Evolutionary conservation across 1,140 invertebrate genomes (phyloP).

Genomic region (Bombus consobrinus): DNA sequence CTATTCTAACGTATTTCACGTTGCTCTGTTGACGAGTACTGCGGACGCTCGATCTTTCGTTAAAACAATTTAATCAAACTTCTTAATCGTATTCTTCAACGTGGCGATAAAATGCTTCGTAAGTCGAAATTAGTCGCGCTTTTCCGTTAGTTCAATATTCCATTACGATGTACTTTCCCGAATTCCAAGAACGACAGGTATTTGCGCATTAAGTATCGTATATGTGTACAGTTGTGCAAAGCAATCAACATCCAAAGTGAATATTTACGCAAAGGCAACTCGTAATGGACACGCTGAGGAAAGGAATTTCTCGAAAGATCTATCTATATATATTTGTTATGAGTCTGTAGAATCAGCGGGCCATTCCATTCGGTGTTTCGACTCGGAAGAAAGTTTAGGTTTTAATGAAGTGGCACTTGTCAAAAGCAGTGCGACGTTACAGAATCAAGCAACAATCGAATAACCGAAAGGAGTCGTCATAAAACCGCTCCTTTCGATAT

Average conservation of each 20-base stretch:
- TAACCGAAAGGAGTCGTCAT: conserved; percentile 46
- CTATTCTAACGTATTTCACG: too few relatives aligned
- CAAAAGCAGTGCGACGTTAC: conserved; percentile 11
- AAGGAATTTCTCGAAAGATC: conserved; percentile 18
- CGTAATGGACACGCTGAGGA: not conserved
- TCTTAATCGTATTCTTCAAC: too few relatives aligned
- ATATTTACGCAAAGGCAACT: not conserved
- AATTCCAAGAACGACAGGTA: not conserved
- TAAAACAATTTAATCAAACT: too few relatives aligned
- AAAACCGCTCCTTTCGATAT: conserved; percentile 40
- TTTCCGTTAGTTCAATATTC: too few relatives aligned
- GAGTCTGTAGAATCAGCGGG: not conserved
- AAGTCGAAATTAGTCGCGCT: too few relatives aligned
- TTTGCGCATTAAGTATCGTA: not conserved
- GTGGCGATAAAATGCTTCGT: too few relatives aligned
- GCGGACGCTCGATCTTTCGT: too few relatives aligned
- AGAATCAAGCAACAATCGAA: conserved; percentile 29
- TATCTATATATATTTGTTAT: not conserved
- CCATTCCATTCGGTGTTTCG: not conserved
- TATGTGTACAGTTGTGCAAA: not conserved
- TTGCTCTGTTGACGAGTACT: too few relatives aligned
- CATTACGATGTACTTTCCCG: too few relatives aligned
- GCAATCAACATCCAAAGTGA: not conserved
- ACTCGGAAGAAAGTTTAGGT: not conserved
- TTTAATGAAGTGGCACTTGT: conserved; percentile 27